phyloP scores from a whole-genome alignment of 2,797 vertebrate genomes.

The Anableps anableps region DNA sequence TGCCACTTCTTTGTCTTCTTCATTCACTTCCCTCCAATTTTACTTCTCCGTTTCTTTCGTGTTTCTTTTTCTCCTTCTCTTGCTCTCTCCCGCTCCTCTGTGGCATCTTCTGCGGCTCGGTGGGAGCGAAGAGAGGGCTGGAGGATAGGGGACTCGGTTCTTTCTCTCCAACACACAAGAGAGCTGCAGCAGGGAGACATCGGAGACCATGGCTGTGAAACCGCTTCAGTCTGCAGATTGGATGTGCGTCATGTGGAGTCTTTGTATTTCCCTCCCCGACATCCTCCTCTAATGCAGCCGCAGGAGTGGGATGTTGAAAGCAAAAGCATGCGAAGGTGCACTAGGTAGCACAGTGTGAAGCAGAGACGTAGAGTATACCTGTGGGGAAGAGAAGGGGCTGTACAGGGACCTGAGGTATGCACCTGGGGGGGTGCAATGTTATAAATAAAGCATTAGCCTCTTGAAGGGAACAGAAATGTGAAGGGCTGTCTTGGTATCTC shows the following conservation, averaged over 20 bases:
- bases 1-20: conserved; percentile 71
- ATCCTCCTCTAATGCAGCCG: conserved; percentile 72
- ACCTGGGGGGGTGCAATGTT: conserved; percentile 78
- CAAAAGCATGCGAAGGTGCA: conserved; percentile 76
- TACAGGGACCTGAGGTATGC: conserved; percentile 77
- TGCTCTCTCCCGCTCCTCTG: conserved; percentile 63
- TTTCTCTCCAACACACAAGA: conserved; percentile 74
- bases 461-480: conserved; percentile 81
- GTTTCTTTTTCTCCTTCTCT: conserved; percentile 67
- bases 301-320: conserved; percentile 82
- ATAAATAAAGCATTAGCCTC: conserved; percentile 86
- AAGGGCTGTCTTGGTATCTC: conserved; percentile 74
- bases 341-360: conserved; percentile 68
- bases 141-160: conserved; percentile 75
- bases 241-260: conserved; percentile 69
- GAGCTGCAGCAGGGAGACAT: conserved; percentile 73
- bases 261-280: conserved; percentile 75
- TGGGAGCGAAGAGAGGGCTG: conserved; percentile 65
- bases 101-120: conserved; percentile 63
- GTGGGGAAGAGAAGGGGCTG: conserved; percentile 77
- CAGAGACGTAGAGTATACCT: conserved; percentile 71
- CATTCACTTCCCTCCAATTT: conserved; percentile 66
- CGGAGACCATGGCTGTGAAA: conserved; percentile 77
- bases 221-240: conserved; percentile 81
- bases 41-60: conserved; percentile 70